Evolutionary conservation across 37 sponge, comb jelly and placozoan species (phyloP), one percentile per base, ranked within the genome.

Genomic region (Diacarnus erythraeanus): DNA sequence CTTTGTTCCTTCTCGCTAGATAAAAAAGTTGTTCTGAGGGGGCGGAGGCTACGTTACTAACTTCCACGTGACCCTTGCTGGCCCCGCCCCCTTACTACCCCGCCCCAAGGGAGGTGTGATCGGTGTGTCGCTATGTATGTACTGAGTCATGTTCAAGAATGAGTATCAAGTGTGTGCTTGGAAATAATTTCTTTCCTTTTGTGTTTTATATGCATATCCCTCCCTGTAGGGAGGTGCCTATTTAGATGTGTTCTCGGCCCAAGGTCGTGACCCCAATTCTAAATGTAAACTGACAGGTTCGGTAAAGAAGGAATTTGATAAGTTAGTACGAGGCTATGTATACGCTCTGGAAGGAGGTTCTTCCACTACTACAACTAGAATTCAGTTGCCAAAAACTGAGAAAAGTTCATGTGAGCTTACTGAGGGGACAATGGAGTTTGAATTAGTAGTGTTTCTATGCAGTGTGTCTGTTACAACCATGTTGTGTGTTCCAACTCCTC

Each of bases 331-430:
- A 47, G 80, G 97, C 51, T 93, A 88, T 69, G 92, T 96, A 61
- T 84, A 83, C 54, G 68, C 47, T 2, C 29, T 96, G 63, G 91
- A 90, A 41, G 97, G 97, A 44, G 89, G 79, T 22, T 61, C 84
- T 60, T 82, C 88, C n/a, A 74, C 83, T 4, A 85, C 89, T 27
- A 68, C 78, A 29, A 88, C 92, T 6, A 80, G 94, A 47, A 83
- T 96, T 79, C 84, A 77, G 56, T 39, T 96, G 58, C 97, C 97
- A 17, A 89, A 86, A 64, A 72, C 38, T 35, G 94, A 96, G 43
- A 96, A 78, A 33, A 69, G 69, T 38, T 57, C 67, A 43, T 57
- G 94, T 90, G 38, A 81, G 94, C 10, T 61, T 12, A 27, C 83
- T 30, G n/a, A n/a, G n/a, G n/a, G n/a, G n/a, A 74, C 43, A 6